These are phyloP conservation scores for Anagyrus pseudococci DNA, from an alignment of 2,888 invertebrate genomes.

Conservation along the genomic window DNA sequence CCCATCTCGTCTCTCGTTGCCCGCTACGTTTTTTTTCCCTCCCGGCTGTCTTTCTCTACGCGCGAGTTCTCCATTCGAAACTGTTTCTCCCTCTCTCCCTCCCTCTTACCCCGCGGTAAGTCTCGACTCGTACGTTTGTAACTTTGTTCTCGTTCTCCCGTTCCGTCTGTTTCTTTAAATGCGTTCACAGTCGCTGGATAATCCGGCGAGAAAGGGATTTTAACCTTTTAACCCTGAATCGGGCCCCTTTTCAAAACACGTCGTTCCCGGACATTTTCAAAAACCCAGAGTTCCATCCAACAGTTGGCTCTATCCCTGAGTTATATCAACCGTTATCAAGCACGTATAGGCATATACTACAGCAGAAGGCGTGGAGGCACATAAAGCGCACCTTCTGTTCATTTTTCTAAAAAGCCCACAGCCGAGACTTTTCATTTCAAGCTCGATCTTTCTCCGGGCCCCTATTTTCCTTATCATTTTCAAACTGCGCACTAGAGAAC, in stretches of 20 bases:
- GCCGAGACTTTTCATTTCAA: too few relatives aligned
- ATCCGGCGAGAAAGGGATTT: constrained; percentile 14
- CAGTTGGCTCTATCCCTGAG: too few relatives aligned
- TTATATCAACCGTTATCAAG: too few relatives aligned
- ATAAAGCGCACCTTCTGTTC: too few relatives aligned
- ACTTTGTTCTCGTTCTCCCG: constrained; percentile 3
- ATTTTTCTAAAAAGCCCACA: too few relatives aligned
- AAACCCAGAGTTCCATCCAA: too few relatives aligned
- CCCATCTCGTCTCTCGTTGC: constrained; percentile 11
- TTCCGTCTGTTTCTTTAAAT: constrained; percentile 22
- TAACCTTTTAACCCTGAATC: too few relatives aligned
- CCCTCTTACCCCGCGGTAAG: constrained; percentile 11
- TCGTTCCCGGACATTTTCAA: too few relatives aligned
- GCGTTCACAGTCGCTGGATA: constrained; percentile 10
- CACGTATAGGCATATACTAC: too few relatives aligned
- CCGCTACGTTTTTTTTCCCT: not conserved
- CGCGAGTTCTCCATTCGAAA: not conserved
- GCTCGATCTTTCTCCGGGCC: too few relatives aligned
- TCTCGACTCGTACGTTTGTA: constrained; percentile 10
- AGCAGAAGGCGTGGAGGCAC: too few relatives aligned
- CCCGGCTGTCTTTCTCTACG: constrained; percentile 29
- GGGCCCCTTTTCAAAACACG: too few relatives aligned
- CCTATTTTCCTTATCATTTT: not conserved
- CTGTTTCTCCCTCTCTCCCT: constrained; percentile 35
- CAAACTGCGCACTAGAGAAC: constrained; percentile 19